phyloP scores from a whole-genome alignment of 2,888 invertebrate species.

The Drosophila dives region DNA sequence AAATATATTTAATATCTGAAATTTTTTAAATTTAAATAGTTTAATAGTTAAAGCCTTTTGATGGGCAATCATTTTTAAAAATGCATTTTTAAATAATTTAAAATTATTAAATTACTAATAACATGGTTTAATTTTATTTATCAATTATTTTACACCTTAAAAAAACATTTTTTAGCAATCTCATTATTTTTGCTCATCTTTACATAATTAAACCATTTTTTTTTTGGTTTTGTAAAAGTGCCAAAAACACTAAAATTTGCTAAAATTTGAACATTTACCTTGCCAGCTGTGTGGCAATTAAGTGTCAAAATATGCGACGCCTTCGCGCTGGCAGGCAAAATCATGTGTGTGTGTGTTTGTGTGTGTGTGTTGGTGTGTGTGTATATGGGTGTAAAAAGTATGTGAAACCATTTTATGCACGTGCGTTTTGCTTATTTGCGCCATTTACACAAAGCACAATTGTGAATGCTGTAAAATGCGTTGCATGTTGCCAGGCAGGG shows the following conservation, averaged over 20 bases:
- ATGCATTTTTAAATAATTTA: not conserved
- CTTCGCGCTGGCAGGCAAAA: constrained; percentile 5
- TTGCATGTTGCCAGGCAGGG: constrained; percentile 53
- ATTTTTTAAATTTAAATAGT: not conserved
- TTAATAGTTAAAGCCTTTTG: not conserved
- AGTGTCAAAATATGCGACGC: constrained; percentile 33
- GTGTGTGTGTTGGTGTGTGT: not conserved
- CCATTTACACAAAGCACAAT: constrained; percentile 39
- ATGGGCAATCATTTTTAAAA: no score
- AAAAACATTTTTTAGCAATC: not conserved
- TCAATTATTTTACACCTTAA: not conserved
- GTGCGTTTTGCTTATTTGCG: constrained; percentile 51
- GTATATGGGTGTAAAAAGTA: constrained; percentile 32
- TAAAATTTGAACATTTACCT: constrained; percentile 26
- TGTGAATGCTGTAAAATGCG: constrained; percentile 54
- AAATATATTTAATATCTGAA: not conserved
- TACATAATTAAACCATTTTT: constrained; percentile 7
- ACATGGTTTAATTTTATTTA: not conserved
- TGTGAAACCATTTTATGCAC: constrained; percentile 64
- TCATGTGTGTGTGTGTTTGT: constrained; percentile 6
- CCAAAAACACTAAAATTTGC: constrained; percentile 34
- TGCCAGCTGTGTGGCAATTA: constrained; percentile 35
- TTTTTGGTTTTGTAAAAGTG: not conserved
- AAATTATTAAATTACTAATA: not conserved
- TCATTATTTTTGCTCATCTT: not conserved